These are phyloP conservation scores for Drosophila nigromelanica DNA, from an alignment of 1,140 invertebrate species.

Conservation along the genomic window DNA sequence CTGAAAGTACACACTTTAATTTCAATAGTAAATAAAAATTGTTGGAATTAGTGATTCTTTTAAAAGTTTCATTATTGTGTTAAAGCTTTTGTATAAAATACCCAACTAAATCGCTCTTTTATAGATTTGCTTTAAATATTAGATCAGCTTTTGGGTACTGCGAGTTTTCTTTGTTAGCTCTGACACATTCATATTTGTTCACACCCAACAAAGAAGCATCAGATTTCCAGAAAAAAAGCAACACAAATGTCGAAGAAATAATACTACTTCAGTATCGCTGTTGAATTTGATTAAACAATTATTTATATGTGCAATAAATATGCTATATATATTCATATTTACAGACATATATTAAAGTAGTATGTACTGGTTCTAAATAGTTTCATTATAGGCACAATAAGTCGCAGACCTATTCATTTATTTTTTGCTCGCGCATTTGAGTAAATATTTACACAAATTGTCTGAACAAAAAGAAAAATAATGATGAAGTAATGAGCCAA, in stretches of 20 bases:
- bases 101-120: neutral
- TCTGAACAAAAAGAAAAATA: slow-evolving; percentile 13
- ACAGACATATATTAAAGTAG: neutral
- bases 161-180: neutral
- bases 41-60: too few relatives aligned
- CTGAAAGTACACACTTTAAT: neutral
- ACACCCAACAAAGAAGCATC: slow-evolving; percentile 14
- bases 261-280: slow-evolving; percentile 7
- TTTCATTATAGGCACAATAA: slow-evolving; percentile 9
- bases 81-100: too few relatives aligned
- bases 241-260: slow-evolving; percentile 8
- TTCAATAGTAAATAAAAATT: neutral
- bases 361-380: slow-evolving; percentile 8
- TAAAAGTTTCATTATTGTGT: too few relatives aligned
- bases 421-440: slow-evolving; percentile 47
- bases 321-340: neutral
- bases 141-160: too few relatives aligned
- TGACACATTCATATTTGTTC: slow-evolving; percentile 13
- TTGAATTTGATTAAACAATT: slow-evolving; percentile 4
- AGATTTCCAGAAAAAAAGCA: slow-evolving; percentile 17
- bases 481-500: slow-evolving; percentile 30
- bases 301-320: neutral
- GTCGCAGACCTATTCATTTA: slow-evolving; percentile 39
- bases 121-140: neutral
- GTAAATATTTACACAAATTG: slow-evolving; percentile 62